phyloP scores from a whole-genome alignment of 2,113 vertebrate species.

The Enhydra lutris region DNA sequence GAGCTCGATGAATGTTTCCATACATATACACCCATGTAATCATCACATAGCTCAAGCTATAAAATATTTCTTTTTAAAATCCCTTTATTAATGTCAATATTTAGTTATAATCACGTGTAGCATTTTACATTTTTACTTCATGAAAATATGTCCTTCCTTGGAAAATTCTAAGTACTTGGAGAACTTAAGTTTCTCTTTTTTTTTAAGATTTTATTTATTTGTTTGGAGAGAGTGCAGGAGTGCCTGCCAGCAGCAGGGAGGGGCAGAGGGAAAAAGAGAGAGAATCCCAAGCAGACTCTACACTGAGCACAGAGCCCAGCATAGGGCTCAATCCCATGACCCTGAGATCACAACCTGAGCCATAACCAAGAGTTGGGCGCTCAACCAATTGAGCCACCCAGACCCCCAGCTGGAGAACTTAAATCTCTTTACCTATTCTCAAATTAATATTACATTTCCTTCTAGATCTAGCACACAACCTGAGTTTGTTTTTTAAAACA shows the following conservation, averaged over 20 bases:
- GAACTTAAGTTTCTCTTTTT: neutral
- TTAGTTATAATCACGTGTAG: neutral
- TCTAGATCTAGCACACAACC: neutral
- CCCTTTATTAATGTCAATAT: neutral
- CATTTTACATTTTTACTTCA: neutral
- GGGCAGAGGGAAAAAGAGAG: neutral
- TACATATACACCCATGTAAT: neutral
- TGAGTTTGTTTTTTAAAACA: neutral
- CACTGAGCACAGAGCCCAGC: neutral
- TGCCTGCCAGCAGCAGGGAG: neutral
- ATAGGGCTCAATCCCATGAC: neutral
- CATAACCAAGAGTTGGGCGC: neutral
- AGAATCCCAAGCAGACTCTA: neutral
- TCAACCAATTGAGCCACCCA: neutral
- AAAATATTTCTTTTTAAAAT: neutral
- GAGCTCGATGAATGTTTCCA: neutral
- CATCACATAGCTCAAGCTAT: neutral
- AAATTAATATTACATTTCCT: neutral
- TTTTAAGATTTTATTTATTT: neutral
- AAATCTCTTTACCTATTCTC: neutral
- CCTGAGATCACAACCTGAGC: neutral
- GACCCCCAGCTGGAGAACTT: neutral
- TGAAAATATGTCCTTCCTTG: neutral
- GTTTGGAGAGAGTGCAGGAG: neutral
- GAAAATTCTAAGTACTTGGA: neutral